Evolutionary conservation across 2,113 vertebrate genomes (phyloP), one percentile per base, ranked within the genome.

Genomic region (Oophaga pumilio): DNA sequence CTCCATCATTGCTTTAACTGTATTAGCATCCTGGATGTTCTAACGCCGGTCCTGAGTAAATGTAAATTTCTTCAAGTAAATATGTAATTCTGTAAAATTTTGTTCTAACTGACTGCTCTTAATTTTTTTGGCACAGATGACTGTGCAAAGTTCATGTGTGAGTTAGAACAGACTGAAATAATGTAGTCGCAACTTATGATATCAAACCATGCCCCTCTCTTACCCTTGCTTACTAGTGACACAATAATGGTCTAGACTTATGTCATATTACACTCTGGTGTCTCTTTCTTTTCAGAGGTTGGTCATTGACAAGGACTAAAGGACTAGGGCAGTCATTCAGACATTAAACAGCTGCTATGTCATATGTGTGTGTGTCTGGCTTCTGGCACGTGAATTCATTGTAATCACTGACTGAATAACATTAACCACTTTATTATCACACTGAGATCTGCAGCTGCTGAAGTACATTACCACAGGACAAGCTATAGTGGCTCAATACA

Each of bases 291-390:
- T 24, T 59, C 52, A 74, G 24, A 81, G 64, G 12, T 28, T 53
- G 20, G 56, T 49, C 60, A 50, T 59, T 87, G 62, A 24, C 26
- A 80, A 12, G n/a, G 59, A 77, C 20, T 52, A 62, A 80, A 12
- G n/a, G 59, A 77, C 20, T 52, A 62, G 60, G 28, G 60, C 17
- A 53, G 77, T 66, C 24, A 68, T 50, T 79, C 24, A 80, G 76
- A 79, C n/a, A 80, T 80, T 69, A 71, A 57, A 66, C 60, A 87
- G 64, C 62, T 87, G 76, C 76, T 59, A 5, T 60, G 56, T 81
- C 78, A 79, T 57, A 53, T 76, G 24, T 28, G 85, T 73, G 59
- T 49, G 77, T 69, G 80, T 76, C n/a, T 78, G 33, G 13, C 60
- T 64, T 64, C 20, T 22, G 18, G 60, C 60, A 64, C 60, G 22